Base-by-base conservation (phyloP, 23 tunicate genomes). In the Trididemnum miniatum region DNA sequence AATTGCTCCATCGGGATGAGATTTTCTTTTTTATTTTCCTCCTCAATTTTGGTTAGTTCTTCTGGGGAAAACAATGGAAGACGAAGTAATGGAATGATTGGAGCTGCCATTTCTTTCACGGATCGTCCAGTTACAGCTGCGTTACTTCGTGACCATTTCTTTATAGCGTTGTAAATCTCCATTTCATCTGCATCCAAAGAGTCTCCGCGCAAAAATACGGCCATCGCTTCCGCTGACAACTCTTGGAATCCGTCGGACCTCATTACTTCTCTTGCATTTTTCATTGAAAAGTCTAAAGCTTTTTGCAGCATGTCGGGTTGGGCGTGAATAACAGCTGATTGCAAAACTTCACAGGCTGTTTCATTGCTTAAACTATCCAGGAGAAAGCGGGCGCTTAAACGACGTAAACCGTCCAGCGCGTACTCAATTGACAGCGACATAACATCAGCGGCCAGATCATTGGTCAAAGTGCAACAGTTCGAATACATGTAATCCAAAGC, bases 401-500 rank as follows among this genome's bases (percentile, higher is more conserved):
- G 81, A 4, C 93, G 77, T 36, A 94, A 37, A 0, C 98, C 98
- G 59, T 94, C 98, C 71, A 94, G 74, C 51, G 85, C 81, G 65
- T 88, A 94, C 44, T 94, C 98, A 15, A 87, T 94, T 9, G 98
- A 63, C 12, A 81, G 72, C 25, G 98, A 85, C 69, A 94, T 74
- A 0, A 94, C 93, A 44, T 87, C 98, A 24, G 98, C 81, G 0
- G 94, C 98, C 35, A 94, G 86, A 34, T 94, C 90, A 34, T 76
- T 67, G 65, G 98, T 94, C 25, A 94, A 59, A 4, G 98, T 94
- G 84, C 98, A 94, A 79, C 98, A 94, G 69, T 94, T 94, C 24
- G 94, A 84, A 85, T 94, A 94, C 86, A 94, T 94, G 87, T 94
- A 94, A 36, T 94, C 98, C 28, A 94, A 37, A 20, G 92, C 91